These are phyloP conservation scores for Poliocrania exsul DNA, from an alignment of 2,797 vertebrate genomes.

Conservation along the genomic window DNA sequence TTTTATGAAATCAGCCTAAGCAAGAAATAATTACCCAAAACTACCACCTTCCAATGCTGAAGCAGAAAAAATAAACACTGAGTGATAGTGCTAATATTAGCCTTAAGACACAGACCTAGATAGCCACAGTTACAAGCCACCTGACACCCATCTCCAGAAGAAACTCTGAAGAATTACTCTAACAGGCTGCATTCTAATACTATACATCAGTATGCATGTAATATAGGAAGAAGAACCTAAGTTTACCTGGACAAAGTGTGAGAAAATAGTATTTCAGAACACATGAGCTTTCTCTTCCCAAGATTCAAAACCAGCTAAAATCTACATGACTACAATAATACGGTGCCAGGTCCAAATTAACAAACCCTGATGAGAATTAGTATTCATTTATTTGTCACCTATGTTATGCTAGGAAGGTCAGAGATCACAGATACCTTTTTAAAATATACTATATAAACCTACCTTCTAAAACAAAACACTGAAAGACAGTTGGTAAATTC, in stretches of 20 bases:
- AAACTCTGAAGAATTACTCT: not conserved
- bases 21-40: not conserved
- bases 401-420: not conserved
- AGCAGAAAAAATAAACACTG: not conserved
- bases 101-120: not conserved
- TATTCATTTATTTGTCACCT: not conserved
- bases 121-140: not conserved
- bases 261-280: not conserved
- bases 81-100: not conserved
- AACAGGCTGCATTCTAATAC: not conserved
- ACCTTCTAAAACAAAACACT: not conserved
- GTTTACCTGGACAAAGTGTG: accelerated
- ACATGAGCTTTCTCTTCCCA: not conserved
- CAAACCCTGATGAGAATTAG: not conserved
- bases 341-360: accelerated
- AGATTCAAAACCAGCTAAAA: not conserved
- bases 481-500: not conserved
- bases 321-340: not conserved
- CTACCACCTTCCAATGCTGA: not conserved
- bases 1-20: not conserved
- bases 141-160: not conserved
- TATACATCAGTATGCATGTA: not conserved
- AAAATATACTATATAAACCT: not conserved
- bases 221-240: not conserved
- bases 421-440: not conserved